phyloP scores from a whole-genome alignment of 2,797 vertebrate genomes.

The Xenops minutus region DNA sequence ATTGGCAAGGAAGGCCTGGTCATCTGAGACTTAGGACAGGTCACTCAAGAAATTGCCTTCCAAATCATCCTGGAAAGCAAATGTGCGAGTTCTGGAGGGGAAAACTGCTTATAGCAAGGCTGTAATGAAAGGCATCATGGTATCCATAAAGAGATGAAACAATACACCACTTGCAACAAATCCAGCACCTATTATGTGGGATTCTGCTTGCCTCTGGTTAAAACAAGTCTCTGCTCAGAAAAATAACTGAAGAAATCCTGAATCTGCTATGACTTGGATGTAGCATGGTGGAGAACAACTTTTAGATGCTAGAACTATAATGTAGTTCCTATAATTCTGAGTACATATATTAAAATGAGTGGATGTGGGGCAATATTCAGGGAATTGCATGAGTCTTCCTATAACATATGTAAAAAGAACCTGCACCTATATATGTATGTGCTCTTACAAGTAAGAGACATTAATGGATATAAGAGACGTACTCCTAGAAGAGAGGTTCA shows the following conservation, averaged over 20 bases:
- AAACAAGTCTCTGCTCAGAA: background rate
- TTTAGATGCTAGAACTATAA: background rate
- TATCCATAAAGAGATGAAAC: background rate
- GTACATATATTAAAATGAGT: background rate
- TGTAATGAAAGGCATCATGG: background rate
- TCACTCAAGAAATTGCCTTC: background rate
- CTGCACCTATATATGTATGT: fast-evolving
- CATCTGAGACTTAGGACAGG: background rate
- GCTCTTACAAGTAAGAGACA: background rate
- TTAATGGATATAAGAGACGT: background rate
- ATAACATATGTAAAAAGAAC: background rate
- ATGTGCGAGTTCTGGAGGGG: background rate
- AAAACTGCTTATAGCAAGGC: background rate
- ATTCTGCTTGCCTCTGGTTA: background rate
- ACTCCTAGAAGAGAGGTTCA: background rate
- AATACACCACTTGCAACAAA: fast-evolving
- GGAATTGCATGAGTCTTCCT: background rate
- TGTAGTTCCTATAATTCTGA: background rate
- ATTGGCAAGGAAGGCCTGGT: background rate
- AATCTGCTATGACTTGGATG: background rate
- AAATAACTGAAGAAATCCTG: background rate
- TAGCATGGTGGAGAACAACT: background rate
- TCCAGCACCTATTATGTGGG: background rate
- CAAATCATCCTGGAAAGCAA: background rate
- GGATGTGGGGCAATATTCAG: background rate